Evolutionary conservation across 2,797 vertebrate genomes (phyloP).

Genomic region (Notolepis coatsorum): DNA sequence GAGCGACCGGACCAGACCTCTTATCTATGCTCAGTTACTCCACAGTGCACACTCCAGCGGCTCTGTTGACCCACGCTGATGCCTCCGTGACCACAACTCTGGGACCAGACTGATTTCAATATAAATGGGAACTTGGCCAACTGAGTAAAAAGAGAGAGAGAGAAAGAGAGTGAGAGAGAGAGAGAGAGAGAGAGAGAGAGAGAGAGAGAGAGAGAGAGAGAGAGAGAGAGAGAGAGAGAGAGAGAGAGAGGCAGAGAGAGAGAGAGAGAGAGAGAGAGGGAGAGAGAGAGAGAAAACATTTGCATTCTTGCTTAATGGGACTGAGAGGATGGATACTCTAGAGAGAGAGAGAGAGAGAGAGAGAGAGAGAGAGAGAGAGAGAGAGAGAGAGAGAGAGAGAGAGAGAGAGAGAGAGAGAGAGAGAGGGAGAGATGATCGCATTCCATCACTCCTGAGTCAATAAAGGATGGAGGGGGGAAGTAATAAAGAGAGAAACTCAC

Average conservation of each 20-base stretch:
- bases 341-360: no score
- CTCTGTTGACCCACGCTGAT: conserved; percentile 23
- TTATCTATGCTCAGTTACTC: neutral
- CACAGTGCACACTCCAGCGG: neutral
- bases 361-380: no score
- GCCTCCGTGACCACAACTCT: neutral
- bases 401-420: no score
- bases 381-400: no score
- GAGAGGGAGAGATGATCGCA: neutral
- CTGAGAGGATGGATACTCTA: no score
- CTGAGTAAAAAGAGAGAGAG: neutral
- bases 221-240: no score
- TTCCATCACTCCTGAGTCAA: neutral
- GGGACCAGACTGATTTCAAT: neutral
- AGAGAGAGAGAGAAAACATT: no score
- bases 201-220: no score
- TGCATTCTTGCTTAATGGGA: no score
- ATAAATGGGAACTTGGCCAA: neutral
- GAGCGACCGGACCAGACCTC: neutral
- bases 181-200: conserved; percentile 2
- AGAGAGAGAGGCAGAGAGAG: neutral
- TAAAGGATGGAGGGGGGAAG: neutral
- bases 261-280: no score
- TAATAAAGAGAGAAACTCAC: conserved; percentile 74
- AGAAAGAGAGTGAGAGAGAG: neutral